Evolutionary conservation across 2,888 invertebrate species (phyloP).

Genomic region (Eumerus sabulonum): DNA sequence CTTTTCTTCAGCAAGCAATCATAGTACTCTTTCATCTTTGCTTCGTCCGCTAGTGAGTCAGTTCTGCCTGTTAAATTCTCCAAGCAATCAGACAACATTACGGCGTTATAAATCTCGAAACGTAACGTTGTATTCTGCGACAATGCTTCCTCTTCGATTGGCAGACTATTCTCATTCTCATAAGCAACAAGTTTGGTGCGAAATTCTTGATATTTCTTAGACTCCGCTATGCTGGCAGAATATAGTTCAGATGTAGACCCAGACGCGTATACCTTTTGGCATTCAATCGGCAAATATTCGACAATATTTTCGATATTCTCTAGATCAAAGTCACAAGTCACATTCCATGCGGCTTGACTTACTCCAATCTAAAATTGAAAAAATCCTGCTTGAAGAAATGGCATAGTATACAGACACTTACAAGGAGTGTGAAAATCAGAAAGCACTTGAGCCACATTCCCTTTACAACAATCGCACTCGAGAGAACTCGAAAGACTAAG

Average conservation of each 20-base stretch:
- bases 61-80: conserved; percentile 4
- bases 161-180: conserved; percentile 4
- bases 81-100: conserved; percentile 19
- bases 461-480: background rate
- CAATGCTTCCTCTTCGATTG: conserved; percentile 8
- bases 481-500: conserved; percentile 14
- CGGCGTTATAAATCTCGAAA: conserved; percentile 31
- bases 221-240: conserved; percentile 23
- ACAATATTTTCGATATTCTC: conserved; percentile 28
- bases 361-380: conserved; percentile 18
- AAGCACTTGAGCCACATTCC: background rate
- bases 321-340: conserved; percentile 55
- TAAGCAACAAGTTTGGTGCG: conserved; percentile 1
- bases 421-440: conserved; percentile 3
- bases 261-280: conserved; percentile 24
- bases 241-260: conserved; percentile 25
- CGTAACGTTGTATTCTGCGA: conserved; percentile 14
- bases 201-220: conserved; percentile 30
- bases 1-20: conserved; percentile 31
- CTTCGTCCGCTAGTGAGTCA: conserved; percentile 16
- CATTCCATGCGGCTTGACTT: conserved; percentile 36
- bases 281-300: conserved; percentile 36
- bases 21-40: conserved; percentile 32
- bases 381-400: background rate
- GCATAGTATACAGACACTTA: conserved; percentile 11